Evolutionary conservation across 2,888 invertebrate species (phyloP).

Genomic region (Conops quadrifasciatus): DNA sequence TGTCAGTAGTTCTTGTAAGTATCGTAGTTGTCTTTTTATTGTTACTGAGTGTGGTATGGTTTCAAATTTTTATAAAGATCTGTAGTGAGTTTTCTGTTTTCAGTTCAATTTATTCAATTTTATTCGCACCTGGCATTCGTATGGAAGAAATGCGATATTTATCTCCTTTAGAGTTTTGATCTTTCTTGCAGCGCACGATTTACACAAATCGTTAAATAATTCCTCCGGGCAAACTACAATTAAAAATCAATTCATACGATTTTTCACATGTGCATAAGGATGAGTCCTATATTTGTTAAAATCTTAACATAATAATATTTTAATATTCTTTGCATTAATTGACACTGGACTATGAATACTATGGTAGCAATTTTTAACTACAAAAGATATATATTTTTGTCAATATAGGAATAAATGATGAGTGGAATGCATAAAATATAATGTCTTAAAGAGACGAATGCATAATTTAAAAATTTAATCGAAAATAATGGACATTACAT

Average conservation of each 20-base stretch:
- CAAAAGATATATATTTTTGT: neutral
- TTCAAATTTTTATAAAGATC: constrained; percentile 11
- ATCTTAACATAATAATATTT: neutral
- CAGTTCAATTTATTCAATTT: constrained; percentile 39
- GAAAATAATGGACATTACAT: no score
- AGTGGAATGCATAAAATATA: neutral
- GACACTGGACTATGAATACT: neutral
- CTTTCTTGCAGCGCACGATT: constrained; percentile 91
- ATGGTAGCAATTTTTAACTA: neutral
- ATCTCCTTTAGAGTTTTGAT: constrained; percentile 98
- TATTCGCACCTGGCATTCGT: constrained; percentile 89
- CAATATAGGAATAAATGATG: neutral
- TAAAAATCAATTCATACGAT: constrained; percentile 27
- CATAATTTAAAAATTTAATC: no score
- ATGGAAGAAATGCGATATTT: constrained; percentile 98
- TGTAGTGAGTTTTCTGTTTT: constrained; percentile 19
- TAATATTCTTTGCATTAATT: neutral
- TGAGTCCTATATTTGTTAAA: constrained; percentile 32
- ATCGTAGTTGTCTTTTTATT: constrained; percentile 18
- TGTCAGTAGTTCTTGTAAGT: constrained; percentile 2
- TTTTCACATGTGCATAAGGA: neutral
- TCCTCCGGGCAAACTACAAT: constrained; percentile 83
- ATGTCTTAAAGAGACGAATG: no score
- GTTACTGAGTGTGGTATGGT: neutral
- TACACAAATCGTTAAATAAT: constrained; percentile 96